Evolutionary conservation across 2,888 invertebrate species (phyloP), one percentile per base, ranked within the genome.

Genomic region (Capitulum mitella): DNA sequence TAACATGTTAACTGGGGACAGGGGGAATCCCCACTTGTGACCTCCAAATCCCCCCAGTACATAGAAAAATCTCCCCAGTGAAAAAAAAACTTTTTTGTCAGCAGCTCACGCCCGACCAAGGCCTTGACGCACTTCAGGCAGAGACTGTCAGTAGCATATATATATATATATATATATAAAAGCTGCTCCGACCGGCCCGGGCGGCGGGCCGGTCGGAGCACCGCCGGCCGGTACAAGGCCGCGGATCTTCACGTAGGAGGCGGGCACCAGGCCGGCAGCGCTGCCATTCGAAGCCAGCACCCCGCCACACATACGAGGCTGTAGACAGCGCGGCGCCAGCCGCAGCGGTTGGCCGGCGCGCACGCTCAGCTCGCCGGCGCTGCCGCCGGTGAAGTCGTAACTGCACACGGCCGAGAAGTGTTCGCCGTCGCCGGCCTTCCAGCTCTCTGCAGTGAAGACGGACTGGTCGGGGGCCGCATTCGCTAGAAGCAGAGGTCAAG

Each of bases 251-350:
- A 89, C 85, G 84, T 89, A 89, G 83, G 89, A 89, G 48, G 87
- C 87, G 16, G 89, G 89, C 78, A 89, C 86, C 3, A 89, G 83
- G 14, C 89, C 89, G 40, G 85, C 84, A 79, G 85, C 85, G 77
- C 85, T 83, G 75, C 88, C 88, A 83, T 89, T 88, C 78, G 86
- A 85, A 80, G 87, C 89, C 79, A 89, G 82, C 16, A 89, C 84
- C 89, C 89, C 89, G 54, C 86, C 89, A 8, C 43, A 46, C 14
- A 88, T 84, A 81, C 86, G 84, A 6, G 91, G 90, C 86, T 98
- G 97, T 40, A 94, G 87, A 82, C 92, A 91, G 84, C 91, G 89
- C 0, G 97, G 97, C 0, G 97, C 97, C 19, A 98, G 87, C 79
- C 90, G 88, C 12, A 98, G 86, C 54, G 89, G 89, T 84, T 96